Conservation (phyloP, 1,140 invertebrate species). For the Hylaeus volcanicus region DNA sequence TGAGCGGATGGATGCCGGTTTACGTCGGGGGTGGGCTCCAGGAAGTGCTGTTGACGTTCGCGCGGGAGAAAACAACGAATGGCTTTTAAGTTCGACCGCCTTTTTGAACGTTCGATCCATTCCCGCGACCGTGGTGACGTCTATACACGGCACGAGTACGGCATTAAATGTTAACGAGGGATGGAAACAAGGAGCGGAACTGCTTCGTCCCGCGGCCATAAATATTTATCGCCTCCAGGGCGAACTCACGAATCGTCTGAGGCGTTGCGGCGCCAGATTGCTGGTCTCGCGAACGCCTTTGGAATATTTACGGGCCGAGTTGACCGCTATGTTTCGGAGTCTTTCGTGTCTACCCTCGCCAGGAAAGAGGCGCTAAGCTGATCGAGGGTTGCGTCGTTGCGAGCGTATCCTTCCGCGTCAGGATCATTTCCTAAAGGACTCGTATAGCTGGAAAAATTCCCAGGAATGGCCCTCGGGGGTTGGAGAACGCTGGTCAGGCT, state of each 20-base stretch:
- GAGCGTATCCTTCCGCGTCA: background rate
- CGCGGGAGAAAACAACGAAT: constrained; percentile 1
- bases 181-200: background rate
- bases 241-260: constrained; percentile 2
- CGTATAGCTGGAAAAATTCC: too few species aligned
- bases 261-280: constrained; percentile 13
- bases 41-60: background rate
- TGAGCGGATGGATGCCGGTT: too few species aligned
- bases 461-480: too few species aligned
- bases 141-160: background rate
- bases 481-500: too few species aligned
- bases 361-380: background rate
- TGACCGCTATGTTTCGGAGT: background rate
- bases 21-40: background rate
- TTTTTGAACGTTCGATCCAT: background rate
- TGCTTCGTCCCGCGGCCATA: constrained; percentile 6
- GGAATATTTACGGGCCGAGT: background rate
- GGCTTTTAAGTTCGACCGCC: constrained; percentile 2
- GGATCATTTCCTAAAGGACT: too few species aligned
- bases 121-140: constrained; percentile 18
- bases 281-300: background rate
- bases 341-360: background rate
- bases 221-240: constrained; percentile 19
- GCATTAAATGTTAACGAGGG: constrained; percentile 21
- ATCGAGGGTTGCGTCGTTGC: background rate